Evolutionary conservation across 2,888 invertebrate species (phyloP).

Genomic region (Erynnis tages): DNA sequence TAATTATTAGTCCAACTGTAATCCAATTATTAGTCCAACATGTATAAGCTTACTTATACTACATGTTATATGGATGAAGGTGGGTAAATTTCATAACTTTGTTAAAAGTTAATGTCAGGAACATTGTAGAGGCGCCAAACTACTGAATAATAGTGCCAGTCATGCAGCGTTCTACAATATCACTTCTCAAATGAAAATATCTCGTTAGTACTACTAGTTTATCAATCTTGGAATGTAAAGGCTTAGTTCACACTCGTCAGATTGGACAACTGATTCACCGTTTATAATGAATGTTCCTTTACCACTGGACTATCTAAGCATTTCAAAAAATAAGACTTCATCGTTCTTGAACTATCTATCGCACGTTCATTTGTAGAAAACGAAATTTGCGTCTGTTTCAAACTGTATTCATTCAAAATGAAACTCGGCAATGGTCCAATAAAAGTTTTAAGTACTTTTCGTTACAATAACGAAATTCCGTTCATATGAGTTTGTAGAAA

Average conservation of each 20-base stretch:
- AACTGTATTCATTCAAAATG: slow-evolving; percentile 7
- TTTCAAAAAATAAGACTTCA: no score
- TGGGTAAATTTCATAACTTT: no score
- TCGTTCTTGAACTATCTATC: not conserved
- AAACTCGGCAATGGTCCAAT: slow-evolving; percentile 21
- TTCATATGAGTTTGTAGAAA: slow-evolving; percentile 18
- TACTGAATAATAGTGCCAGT: slow-evolving; percentile 5
- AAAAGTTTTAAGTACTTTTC: slow-evolving; percentile 25
- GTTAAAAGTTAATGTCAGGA: slow-evolving; percentile 1
- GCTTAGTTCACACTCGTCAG: not conserved
- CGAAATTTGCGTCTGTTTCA: slow-evolving; percentile 15
- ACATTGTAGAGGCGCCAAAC: not conserved
- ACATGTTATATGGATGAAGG: not conserved
- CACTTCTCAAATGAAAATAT: slow-evolving; percentile 12
- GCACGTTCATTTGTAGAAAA: slow-evolving; percentile 9
- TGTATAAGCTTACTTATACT: no score
- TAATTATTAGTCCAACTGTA: no score
- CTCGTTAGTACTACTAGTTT: not conserved
- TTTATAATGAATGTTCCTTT: not conserved
- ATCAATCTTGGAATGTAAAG: slow-evolving; percentile 1
- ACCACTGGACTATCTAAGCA: no score
- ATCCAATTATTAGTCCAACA: no score
- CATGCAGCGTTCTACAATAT: slow-evolving; percentile 7
- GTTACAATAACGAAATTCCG: slow-evolving; percentile 30
- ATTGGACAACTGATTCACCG: not conserved